Percentiles rank a stretch among this genome's conserved stretches.
phyloP scores from a whole-genome alignment of 2,113 vertebrate genomes.

The Nesospiza acunhae region DNA sequence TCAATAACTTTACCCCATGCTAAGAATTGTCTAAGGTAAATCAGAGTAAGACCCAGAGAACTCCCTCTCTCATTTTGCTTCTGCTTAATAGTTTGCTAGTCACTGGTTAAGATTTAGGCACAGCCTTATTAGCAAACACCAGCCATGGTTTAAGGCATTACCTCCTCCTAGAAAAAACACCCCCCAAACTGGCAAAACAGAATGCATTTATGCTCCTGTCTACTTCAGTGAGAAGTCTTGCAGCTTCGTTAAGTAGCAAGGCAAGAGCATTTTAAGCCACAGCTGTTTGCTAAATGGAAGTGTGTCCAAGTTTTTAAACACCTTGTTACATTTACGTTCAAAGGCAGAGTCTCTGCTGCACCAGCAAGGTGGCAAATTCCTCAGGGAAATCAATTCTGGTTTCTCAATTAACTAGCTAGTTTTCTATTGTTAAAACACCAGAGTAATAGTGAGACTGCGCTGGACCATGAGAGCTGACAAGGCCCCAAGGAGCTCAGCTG shows the following conservation, averaged over 20 bases:
- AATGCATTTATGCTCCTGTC: neutral
- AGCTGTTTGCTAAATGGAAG: constrained; percentile 45
- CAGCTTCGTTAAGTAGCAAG: neutral
- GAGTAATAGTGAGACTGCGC: neutral
- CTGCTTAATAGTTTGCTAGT: neutral
- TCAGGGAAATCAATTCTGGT: constrained; percentile 34
- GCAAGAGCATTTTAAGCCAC: constrained; percentile 18
- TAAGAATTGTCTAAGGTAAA: neutral
- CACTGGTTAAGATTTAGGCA: neutral
- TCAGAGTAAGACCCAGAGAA: neutral
- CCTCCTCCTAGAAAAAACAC: neutral
- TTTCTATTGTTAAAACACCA: constrained; percentile 10
- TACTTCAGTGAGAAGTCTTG: neutral
- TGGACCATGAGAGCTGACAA: neutral
- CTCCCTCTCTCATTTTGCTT: neutral
- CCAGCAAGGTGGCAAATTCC: constrained; percentile 50
- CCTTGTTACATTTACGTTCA: neutral
- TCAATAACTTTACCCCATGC: neutral
- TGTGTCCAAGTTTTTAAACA: constrained; percentile 53
- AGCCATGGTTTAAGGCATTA: neutral
- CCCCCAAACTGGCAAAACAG: neutral
- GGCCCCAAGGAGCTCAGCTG: neutral
- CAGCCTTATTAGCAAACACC: neutral
- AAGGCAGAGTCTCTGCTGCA: neutral
- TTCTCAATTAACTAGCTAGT: constrained; percentile 26